Evolutionary conservation across 2,113 vertebrate genomes (phyloP), one percentile per base, ranked within the genome.

Genomic region (Rhagologus leucostigma): DNA sequence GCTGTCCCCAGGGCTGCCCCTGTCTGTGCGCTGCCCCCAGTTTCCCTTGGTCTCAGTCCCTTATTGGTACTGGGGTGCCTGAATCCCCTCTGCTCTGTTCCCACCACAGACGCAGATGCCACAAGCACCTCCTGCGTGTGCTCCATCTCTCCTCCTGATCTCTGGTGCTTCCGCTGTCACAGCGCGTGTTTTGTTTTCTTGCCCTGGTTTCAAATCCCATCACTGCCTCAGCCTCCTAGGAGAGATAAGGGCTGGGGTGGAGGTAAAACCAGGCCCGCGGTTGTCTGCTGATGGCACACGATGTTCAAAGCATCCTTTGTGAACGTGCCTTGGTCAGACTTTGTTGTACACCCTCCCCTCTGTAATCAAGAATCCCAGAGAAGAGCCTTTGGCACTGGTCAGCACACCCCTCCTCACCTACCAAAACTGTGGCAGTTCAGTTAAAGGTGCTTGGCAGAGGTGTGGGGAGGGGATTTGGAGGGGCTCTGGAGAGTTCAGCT

Each of bases 261-360:
- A 93, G 70, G 62, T 91, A 93, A 89, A 97, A 91, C 90, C 87
- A 89, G 92, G 87, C 78, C 65, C 0, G 21, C 62, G 73, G 47
- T 55, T 84, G 27, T 82, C 70, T 71, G 64, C 73, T 87, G 77
- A 37, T 7, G 52, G 74, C 37, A 75, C 62, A 24, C 3, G 13
- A 68, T 33, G 57, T 89, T 86, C 35, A 62, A 53, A 87, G 32
- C 4, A 17, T 4, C 5, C 52, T 53, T 60, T 75, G 69, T 49
- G 85, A 76, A 35, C 0, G 0, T 26, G 12, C 37, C 10, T 14
- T 13, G 14, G 9, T 59, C 12, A 1, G 29, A 41, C 44, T 1
- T 1, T 20, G 41, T 20, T 24, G 27, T 16, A 6, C 33, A 11
- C 24, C 33, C 30, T 75, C 14, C 32, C 46, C 12, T 84, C 83